Evolutionary conservation across 2,888 invertebrate genomes (phyloP).

Genomic region (Tethea ocularis): DNA sequence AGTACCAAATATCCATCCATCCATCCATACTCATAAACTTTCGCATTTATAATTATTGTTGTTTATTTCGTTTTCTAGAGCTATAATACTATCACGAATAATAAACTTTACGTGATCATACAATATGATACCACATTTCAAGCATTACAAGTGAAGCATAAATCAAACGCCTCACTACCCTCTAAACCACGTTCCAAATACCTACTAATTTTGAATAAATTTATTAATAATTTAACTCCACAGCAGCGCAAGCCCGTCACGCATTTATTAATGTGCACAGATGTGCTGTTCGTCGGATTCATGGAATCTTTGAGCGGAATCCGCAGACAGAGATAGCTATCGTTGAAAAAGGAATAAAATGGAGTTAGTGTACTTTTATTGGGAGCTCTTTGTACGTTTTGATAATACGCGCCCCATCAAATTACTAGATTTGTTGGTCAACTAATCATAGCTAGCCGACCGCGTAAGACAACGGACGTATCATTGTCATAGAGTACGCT

Average conservation of each 20-base stretch:
- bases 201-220: constrained; percentile 1
- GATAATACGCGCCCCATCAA: too few species aligned
- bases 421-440: too few species aligned
- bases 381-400: too few species aligned
- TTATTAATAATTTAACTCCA: constrained; percentile 3
- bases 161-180: not conserved
- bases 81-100: not conserved
- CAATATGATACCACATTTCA: not conserved
- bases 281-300: constrained; percentile 19
- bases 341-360: not conserved
- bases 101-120: not conserved
- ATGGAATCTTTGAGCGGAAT: constrained; percentile 5
- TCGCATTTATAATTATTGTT: too few species aligned
- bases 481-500: too few species aligned
- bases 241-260: constrained; percentile 17
- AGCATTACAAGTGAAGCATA: not conserved
- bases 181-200: not conserved
- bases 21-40: too few species aligned
- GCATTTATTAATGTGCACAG: constrained; percentile 38
- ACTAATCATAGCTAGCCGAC: too few species aligned
- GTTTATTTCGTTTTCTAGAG: too few species aligned
- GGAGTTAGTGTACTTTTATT: not conserved
- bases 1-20: too few species aligned
- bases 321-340: not conserved
- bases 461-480: too few species aligned